Base-by-base conservation (phyloP, 2,888 invertebrate genomes). In the Andrena marginata region DNA sequence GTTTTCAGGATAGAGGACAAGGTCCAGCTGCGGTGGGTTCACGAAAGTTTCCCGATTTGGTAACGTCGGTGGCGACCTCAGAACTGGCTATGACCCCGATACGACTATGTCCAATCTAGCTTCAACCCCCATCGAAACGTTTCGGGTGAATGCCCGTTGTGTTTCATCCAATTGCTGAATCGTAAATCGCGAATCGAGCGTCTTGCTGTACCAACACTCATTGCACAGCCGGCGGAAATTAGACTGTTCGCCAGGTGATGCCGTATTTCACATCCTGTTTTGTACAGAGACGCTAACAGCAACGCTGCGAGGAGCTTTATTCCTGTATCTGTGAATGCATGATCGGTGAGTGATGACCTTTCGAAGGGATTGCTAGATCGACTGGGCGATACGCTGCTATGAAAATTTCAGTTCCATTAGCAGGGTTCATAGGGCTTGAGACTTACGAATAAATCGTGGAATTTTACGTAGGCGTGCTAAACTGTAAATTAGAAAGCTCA, bases 101-200 rank as follows among this genome's bases (percentile, higher is more conserved):
- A 72, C 76, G 60, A 78, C 67, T 70, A 2, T 63, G 81, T 86
- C 76, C 85, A 88, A 87, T 87, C 71, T 88, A 87, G 88, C 87
- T 87, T 86, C 31, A 73, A 72, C 20, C 13, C 42, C 13, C 4
- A 42, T 42, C 16, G 16, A 16, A 42, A 42, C 42, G 42, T 42
- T 42, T 16, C 42, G 42, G 42, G 42, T 42, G 42, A 42, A 42
- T 42, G 42, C 42, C 4, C 42, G 13, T 42, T 42, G 42, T 16
- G 42, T 42, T 42, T 42, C 42, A 42, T 42, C 42, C 42, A 42
- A 42, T 13, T 65, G 35, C 8, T 56, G 33, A 10, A 31, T 67
- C 76, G 60, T 56, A 29, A 33, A 70, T 77, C 63, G 62, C 7
- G 82, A 76, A 76, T 86, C 73, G 71, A 60, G 48, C 69, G 72